Percentiles rank a stretch among this genome's conserved stretches.
phyloP scores from a whole-genome alignment of 2,797 vertebrate species.

The Galagoides demidoff region DNA sequence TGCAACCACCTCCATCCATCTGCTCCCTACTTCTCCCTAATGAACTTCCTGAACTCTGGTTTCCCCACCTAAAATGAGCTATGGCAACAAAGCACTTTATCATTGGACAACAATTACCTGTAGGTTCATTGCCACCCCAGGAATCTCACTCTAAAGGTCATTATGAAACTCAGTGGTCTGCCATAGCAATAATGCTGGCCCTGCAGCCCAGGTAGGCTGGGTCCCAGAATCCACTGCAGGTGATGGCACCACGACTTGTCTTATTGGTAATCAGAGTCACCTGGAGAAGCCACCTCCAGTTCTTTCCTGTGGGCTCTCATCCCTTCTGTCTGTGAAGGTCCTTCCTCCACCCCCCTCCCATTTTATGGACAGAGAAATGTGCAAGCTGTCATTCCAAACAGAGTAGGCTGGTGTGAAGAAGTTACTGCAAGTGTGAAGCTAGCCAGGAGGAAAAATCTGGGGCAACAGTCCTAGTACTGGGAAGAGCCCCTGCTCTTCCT shows the following conservation, averaged over 20 bases:
- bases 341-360: no score
- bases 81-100: background rate
- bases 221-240: background rate
- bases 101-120: background rate
- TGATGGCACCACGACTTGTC: background rate
- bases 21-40: background rate
- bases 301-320: background rate
- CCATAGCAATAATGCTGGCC: background rate
- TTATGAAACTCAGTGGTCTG: background rate
- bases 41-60: background rate
- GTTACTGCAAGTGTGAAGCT: background rate
- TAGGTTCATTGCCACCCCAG: background rate
- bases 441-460: rapidly evolving
- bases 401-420: background rate
- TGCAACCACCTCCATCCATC: background rate
- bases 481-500: background rate
- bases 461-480: background rate
- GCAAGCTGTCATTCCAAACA: background rate
- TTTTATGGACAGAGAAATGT: background rate
- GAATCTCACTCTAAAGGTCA: background rate
- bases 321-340: background rate
- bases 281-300: background rate
- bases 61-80: background rate
- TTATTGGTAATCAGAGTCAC: background rate
- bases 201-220: background rate